A percentile compares a stretch with the other conserved stretches of the same genome.
Evolutionary conservation across 2,113 vertebrate genomes (phyloP).

Genomic region (Pyxicephalus adspersus): DNA sequence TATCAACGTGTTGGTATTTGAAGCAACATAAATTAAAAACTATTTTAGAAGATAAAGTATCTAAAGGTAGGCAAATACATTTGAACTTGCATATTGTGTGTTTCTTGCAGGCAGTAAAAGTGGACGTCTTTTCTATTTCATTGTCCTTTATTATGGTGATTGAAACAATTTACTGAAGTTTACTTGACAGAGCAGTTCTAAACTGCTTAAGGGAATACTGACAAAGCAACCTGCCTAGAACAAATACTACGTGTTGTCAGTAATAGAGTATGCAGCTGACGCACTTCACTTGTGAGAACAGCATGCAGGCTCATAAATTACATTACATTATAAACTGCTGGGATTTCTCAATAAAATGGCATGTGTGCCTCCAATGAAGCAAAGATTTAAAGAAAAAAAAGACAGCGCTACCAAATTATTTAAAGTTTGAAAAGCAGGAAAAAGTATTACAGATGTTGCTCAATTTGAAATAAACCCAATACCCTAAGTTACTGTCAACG

Average conservation of each 20-base stretch:
- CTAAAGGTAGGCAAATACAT: not conserved
- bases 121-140: not conserved
- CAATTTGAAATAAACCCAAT: not conserved
- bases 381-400: not conserved
- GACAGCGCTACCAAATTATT: not conserved
- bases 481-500: not conserved
- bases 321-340: conserved; percentile 20
- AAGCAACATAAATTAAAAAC: no score
- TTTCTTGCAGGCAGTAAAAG: not conserved
- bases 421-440: not conserved
- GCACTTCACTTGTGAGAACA: conserved; percentile 29
- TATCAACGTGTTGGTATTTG: no score
- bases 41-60: not conserved
- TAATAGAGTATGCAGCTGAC: conserved; percentile 5
- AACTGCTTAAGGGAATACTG: not conserved
- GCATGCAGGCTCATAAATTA: conserved; percentile 33
- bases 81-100: not conserved
- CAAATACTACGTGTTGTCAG: not conserved
- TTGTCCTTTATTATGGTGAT: not conserved
- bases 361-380: not conserved
- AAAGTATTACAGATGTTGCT: not conserved
- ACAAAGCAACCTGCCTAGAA: conserved; percentile 14
- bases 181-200: not conserved
- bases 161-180: not conserved
- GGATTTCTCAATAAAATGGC: conserved; percentile 19